Conservation (phyloP, 2,113 vertebrate genomes). For the Protobothrops flavoviridis region DNA sequence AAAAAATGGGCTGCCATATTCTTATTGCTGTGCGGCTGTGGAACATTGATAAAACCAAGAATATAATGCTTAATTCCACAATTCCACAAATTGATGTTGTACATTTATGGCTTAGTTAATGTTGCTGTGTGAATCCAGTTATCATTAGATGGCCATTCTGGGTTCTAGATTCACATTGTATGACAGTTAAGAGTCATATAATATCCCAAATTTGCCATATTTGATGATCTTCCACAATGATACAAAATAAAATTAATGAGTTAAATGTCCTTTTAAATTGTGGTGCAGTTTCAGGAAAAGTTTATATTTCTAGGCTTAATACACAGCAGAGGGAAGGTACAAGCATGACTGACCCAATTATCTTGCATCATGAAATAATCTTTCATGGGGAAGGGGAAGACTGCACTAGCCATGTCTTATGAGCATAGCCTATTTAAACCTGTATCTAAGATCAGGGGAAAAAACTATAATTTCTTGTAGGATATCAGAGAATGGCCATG, state of each 20-base stretch:
- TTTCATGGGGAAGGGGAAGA: no score
- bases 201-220: not conserved
- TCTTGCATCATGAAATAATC: no score
- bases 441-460: not conserved
- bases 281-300: not conserved
- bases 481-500: not conserved
- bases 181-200: not conserved
- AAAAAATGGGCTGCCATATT: not conserved
- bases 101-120: no score
- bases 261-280: not conserved
- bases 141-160: no score
- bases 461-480: not conserved
- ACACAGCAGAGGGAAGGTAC: not conserved
- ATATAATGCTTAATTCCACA: not conserved
- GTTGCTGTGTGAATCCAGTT: not conserved
- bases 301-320: not conserved
- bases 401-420: no score
- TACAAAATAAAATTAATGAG: not conserved
- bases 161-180: not conserved
- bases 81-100: no score
- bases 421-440: not conserved
- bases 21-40: not conserved
- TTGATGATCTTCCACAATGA: not conserved
- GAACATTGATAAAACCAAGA: not conserved
- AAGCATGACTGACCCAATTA: no score